phyloP scores from a whole-genome alignment of 2,113 vertebrate genomes.

The Ornithorhynchus anatinus region DNA sequence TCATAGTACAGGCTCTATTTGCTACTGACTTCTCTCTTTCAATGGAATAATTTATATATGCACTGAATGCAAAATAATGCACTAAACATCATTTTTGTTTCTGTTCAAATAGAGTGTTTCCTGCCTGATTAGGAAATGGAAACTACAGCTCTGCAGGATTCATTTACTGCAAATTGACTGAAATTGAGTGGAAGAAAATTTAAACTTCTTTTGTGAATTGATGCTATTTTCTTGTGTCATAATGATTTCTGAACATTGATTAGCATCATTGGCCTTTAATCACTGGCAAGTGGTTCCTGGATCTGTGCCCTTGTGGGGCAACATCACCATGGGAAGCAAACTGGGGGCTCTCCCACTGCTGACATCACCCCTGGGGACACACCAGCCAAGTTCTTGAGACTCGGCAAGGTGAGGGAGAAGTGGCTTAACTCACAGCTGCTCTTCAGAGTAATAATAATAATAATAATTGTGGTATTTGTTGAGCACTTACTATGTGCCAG shows the following conservation, averaged over 20 bases:
- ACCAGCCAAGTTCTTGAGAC: no score
- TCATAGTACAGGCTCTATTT: not conserved
- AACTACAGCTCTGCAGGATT: slow-evolving; percentile 35
- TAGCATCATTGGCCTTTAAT: slow-evolving; percentile 56
- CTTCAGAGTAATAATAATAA: no score
- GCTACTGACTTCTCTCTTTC: slow-evolving; percentile 27
- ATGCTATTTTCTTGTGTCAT: slow-evolving; percentile 33
- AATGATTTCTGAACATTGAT: slow-evolving; percentile 44
- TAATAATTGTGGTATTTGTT: no score
- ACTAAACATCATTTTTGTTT: slow-evolving; percentile 11
- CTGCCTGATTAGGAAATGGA: slow-evolving; percentile 36
- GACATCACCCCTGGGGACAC: no score
- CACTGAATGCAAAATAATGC: not conserved
- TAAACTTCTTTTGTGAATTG: slow-evolving; percentile 15
- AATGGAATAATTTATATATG: slow-evolving; percentile 31
- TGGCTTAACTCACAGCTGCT: no score
- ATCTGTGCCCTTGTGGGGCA: slow-evolving; percentile 36
- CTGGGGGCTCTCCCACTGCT: no score
- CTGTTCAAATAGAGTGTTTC: slow-evolving; percentile 7
- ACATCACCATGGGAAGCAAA: slow-evolving; percentile 30
- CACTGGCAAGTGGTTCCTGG: slow-evolving; percentile 38
- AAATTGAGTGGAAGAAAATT: slow-evolving; percentile 43
- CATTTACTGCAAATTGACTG: slow-evolving; percentile 41
- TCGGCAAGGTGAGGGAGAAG: no score
- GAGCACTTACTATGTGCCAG: no score